These are phyloP conservation scores for Scatophagus argus DNA, from an alignment of 2,113 vertebrate genomes.

Conservation along the genomic window DNA sequence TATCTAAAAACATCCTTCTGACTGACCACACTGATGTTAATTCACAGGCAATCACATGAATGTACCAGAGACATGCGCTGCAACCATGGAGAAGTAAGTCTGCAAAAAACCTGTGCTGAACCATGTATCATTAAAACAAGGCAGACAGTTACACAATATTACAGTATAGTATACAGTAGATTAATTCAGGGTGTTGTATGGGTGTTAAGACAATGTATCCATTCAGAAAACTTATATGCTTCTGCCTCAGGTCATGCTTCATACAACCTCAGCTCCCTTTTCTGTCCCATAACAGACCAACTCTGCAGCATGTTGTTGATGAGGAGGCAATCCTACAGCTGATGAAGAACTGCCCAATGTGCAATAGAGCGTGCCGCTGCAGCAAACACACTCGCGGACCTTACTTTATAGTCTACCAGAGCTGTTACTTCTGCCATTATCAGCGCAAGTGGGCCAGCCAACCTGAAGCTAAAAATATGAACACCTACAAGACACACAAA, in stretches of 20 bases:
- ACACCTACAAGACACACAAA: not conserved
- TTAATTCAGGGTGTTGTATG: not conserved
- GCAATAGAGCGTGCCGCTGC: conserved; percentile 33
- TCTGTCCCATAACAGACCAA: not conserved
- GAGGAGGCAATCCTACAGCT: conserved; percentile 48
- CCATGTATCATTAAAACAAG: not conserved
- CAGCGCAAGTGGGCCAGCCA: conserved; percentile 43
- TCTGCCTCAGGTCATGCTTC: not conserved
- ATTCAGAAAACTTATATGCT: not conserved
- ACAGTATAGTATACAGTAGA: not conserved
- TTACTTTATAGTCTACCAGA: conserved; percentile 44
- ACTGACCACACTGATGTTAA: not conserved
- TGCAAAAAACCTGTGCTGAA: not conserved
- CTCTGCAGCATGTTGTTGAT: conserved; percentile 38
- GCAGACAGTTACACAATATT: not conserved
- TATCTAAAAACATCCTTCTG: not conserved
- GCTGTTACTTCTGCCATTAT: conserved; percentile 50
- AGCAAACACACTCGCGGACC: not conserved
- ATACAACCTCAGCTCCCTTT: not conserved
- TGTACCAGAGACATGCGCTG: not conserved
- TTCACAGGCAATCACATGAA: conserved; percentile 14
- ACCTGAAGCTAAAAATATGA: conserved; percentile 1
- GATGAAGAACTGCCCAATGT: conserved; percentile 31
- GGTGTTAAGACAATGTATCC: not conserved
- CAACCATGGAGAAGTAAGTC: conserved; percentile 28